Conservation (phyloP, 2,888 invertebrate species). For the Drosophila lutescens region DNA sequence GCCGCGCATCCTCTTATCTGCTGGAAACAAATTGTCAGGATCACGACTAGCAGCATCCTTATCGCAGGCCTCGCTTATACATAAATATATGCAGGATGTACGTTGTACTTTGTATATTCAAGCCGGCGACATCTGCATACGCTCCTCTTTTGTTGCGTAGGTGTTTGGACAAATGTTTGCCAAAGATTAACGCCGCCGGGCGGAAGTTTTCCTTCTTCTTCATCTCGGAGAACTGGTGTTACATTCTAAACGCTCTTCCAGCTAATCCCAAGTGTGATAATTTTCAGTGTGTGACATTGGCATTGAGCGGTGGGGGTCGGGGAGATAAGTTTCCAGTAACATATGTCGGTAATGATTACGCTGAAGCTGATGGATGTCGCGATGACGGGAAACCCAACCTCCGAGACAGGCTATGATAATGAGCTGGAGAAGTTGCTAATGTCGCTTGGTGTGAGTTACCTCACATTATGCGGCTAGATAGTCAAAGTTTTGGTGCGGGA, state of each 20-base stretch:
- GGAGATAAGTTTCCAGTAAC: constrained; percentile 74
- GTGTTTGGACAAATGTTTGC: constrained; percentile 77
- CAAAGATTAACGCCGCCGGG: constrained; percentile 51
- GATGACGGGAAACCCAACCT: constrained; percentile 44
- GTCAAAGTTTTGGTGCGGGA: constrained; percentile 26
- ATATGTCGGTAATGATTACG: constrained; percentile 73
- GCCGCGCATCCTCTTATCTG: constrained; percentile 63
- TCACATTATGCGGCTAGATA: constrained; percentile 30
- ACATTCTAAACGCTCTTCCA: constrained; percentile 43
- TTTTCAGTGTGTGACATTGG: constrained; percentile 69
- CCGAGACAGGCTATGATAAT: constrained; percentile 38
- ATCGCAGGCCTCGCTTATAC: constrained; percentile 50
- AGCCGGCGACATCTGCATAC: constrained; percentile 57
- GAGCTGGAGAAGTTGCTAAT: constrained; percentile 53
- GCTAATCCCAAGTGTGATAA: constrained; percentile 75
- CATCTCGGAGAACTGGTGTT: constrained; percentile 11
- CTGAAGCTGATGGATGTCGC: constrained; percentile 67
- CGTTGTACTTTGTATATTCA: not conserved
- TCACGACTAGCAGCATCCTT: constrained; percentile 49
- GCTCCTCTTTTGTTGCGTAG: constrained; percentile 40
- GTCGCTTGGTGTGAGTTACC: constrained; percentile 10
- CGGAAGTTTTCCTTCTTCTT: constrained; percentile 58
- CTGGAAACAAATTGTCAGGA: constrained; percentile 50
- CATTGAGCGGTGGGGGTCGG: constrained; percentile 55
- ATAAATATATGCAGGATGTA: constrained; percentile 12